These are phyloP conservation scores for Halichondria panicea DNA, from an alignment of 37 sponge, comb jelly and placozoan species.

Conservation along the genomic window DNA sequence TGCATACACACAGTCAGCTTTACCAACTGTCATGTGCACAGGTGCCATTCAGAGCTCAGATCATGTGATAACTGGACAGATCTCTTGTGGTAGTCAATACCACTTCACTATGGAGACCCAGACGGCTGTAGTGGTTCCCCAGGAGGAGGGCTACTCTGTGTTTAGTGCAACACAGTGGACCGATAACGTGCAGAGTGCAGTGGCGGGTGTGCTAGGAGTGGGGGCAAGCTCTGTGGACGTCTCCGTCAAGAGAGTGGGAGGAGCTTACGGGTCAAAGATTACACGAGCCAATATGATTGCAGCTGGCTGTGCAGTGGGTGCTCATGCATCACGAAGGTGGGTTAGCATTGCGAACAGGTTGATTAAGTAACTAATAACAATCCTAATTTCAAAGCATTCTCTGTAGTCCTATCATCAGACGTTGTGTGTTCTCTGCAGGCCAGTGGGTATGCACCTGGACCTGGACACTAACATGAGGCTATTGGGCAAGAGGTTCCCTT, in stretches of 20 bases:
- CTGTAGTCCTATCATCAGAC: no score
- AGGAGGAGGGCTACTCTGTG: conserved; percentile 66
- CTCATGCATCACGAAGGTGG: conserved; percentile 37
- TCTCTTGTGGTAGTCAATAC: conserved; percentile 71
- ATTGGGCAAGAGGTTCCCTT: conserved; percentile 68
- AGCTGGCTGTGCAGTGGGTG: conserved; percentile 66
- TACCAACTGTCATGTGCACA: conserved; percentile 11
- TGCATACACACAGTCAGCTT: background rate
- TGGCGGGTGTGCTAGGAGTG: conserved; percentile 58
- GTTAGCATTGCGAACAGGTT: background rate
- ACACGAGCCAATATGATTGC: conserved; percentile 39
- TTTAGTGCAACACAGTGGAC: conserved; percentile 66
- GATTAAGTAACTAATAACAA: background rate
- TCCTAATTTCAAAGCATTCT: no score
- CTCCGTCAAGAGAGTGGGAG: conserved; percentile 72
- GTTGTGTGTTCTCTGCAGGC: conserved; percentile 40
- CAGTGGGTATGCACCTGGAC: conserved; percentile 77
- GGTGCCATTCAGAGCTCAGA: conserved; percentile 52
- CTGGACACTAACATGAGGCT: conserved; percentile 77
- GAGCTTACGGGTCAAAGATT: conserved; percentile 72
- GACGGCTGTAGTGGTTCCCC: conserved; percentile 46
- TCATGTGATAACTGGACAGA: conserved; percentile 53
- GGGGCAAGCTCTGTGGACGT: conserved; percentile 69
- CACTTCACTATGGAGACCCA: conserved; percentile 79
- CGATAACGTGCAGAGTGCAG: conserved; percentile 41